Evolutionary conservation across 2,113 vertebrate species (phyloP), one percentile per base, ranked within the genome.

Genomic region (Eptatretus burgeri): DNA sequence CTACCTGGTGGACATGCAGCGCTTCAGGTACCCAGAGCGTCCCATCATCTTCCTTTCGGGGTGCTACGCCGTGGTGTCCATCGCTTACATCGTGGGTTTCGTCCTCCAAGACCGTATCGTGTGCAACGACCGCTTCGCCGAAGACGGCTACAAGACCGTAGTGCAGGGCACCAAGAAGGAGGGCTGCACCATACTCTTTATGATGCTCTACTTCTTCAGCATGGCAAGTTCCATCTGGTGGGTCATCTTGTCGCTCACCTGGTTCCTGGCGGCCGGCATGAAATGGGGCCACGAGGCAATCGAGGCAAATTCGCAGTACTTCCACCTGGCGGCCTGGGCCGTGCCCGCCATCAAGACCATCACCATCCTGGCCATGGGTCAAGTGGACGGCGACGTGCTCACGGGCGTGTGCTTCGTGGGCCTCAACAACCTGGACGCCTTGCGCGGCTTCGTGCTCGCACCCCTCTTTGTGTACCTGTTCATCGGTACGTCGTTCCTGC

Each of bases 151-250:
- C 14, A 75, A 80, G 67, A 93, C 85, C 0, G 83, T 93, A 75
- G 85, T 82, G 1, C 86, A 93, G 74, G 86, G 86, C 69, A 93
- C 86, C 2, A 93, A 93, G 67, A 81, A 85, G 64, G 85, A 94
- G 70, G 86, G 86, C 63, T 93, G 87, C 77, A 94, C 87, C 67
- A 91, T 94, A 64, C 82, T 94, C 69, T 94, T 94, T 74, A 93
- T 93, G 87, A 93, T 91, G 85, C 79, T 94, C 1, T 94, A 94
- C 74, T 93, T 93, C 76, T 93, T 93, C 64, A 79, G 86, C 76
- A 93, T 93, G 86, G 83, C 86, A 77, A 88, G 83, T 73, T 93
- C 86, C 14, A 86, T 91, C 73, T 93, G 86, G 86, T 93, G 86
- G 86, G 86, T 91, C 66, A 84, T 91, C 68, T 75, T 91, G 64